Evolutionary conservation across 2,888 invertebrate genomes (phyloP), one percentile per base, ranked within the genome.

Genomic region (Hirudinaria manillensis): DNA sequence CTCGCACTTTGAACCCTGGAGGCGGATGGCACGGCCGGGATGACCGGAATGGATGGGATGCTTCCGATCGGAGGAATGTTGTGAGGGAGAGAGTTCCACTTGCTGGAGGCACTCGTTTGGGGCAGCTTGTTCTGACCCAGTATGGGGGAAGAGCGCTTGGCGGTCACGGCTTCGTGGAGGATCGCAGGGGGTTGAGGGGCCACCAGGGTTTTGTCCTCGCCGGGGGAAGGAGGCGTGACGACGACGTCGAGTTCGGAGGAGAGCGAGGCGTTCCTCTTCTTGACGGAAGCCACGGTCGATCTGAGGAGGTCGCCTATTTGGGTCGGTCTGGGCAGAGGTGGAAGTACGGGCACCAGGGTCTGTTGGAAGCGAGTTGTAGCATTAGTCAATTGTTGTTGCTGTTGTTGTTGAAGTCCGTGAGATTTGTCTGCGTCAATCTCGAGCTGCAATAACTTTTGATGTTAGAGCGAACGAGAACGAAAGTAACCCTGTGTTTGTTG

Each of bases 1-100:
- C 55, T 21, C 2, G 36, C 24, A n/a, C 56, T 38, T 10, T 19
- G 27, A n/a, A 32, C 55, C 36, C 3, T 21, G 29, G 55, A 16
- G 7, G 72, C 68, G 6, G 68, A 13, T 10, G 34, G 55, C 16
- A 65, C 16, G 1, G 73, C 16, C 10, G 36, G 19, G 36, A 34
- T 68, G 10, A 34, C 29, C 34, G 32, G 68, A n/a, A 36, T 24
- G n/a, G 21, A 29, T 24, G 68, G 13, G 61, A 6, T 72, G 70
- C 70, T 70, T 21, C 34, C 55, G 21, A 61, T n/a, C 24, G 73
- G 34, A 3, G 73, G 55, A 56, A 56, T 27, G 29, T 56, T 56
- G 65, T 65, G 73, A 24, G 73, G 73, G 36, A 73, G 45, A 16
- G 73, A 73, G 19, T 56, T 56, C 61, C 73, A 73, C 65, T 73